Evolutionary conservation across 2,113 vertebrate species (phyloP).

Genomic region (Anarrhichthys ocellatus): DNA sequence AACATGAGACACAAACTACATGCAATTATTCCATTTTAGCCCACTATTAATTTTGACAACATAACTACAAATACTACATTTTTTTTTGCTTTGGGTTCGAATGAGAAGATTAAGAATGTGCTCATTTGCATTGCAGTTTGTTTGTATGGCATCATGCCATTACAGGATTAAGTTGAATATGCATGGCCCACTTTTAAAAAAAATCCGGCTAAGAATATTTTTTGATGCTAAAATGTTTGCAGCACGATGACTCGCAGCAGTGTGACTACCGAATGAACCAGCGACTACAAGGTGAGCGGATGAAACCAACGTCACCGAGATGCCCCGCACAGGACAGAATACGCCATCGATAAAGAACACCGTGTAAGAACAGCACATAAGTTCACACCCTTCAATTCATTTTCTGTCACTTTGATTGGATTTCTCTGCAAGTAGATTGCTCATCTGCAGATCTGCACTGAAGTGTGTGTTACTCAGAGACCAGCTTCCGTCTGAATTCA

Average conservation of each 20-base stretch:
- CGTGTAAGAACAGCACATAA: not conserved
- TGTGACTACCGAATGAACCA: not conserved
- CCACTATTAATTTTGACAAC: not conserved
- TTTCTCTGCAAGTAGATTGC: constrained; percentile 14
- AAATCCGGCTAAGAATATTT: not conserved
- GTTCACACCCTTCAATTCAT: constrained; percentile 3
- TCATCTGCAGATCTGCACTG: constrained; percentile 1
- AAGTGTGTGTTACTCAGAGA: constrained; percentile 14
- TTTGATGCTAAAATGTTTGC: not conserved
- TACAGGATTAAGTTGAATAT: not conserved
- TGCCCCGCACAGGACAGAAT: not conserved
- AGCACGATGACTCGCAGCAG: not conserved
- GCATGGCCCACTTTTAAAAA: not conserved
- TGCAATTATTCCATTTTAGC: constrained; percentile 10
- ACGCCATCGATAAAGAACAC: constrained; percentile 1
- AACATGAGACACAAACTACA: constrained; percentile 5
- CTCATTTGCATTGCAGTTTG: constrained; percentile 7
- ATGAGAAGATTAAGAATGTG: constrained; percentile 2
- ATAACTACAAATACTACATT: not conserved
- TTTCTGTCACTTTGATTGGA: not conserved
- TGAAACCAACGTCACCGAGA: not conserved
- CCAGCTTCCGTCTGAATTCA: constrained; percentile 32
- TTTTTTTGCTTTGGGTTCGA: not conserved
- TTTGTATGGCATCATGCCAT: constrained; percentile 3
- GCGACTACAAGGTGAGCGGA: not conserved